Percentiles rank a stretch among this genome's conserved stretches.
phyloP scores from a whole-genome alignment of 2,888 invertebrate genomes.

The Eremobia ochroleuca region DNA sequence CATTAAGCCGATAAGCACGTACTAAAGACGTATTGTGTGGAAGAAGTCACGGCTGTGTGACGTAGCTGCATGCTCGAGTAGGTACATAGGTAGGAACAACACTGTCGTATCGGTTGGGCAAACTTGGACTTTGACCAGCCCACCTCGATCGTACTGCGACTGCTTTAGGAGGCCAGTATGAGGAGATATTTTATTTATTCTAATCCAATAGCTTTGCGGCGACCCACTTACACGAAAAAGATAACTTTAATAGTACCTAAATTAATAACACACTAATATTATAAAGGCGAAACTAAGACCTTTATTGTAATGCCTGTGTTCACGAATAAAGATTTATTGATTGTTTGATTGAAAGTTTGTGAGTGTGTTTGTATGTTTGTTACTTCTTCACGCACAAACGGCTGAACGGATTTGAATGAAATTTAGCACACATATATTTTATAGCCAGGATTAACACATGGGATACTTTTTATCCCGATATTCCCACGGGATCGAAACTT shows the following conservation, averaged over 20 bases:
- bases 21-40: conserved; percentile 57
- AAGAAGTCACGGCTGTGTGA: conserved; percentile 65
- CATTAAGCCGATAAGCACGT: conserved; percentile 71
- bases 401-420: no score
- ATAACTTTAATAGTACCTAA: neutral
- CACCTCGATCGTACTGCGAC: conserved; percentile 41
- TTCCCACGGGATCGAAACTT: no score
- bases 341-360: no score
- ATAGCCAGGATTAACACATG: no score
- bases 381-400: no score
- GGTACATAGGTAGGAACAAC: conserved; percentile 21
- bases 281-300: no score
- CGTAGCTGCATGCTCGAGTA: conserved; percentile 18
- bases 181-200: conserved; percentile 61
- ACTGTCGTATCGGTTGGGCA: conserved; percentile 49
- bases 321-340: no score
- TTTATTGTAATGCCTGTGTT: no score
- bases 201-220: conserved; percentile 20
- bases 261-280: no score
- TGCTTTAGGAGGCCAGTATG: conserved; percentile 59
- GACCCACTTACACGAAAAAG: conserved; percentile 13
- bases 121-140: conserved; percentile 66
- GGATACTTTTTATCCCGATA: no score
- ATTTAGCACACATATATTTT: no score
- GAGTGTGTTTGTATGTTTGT: no score